Evolutionary conservation across 2,888 invertebrate species (phyloP), one percentile per base, ranked within the genome.

Genomic region (Amiota mariae): DNA sequence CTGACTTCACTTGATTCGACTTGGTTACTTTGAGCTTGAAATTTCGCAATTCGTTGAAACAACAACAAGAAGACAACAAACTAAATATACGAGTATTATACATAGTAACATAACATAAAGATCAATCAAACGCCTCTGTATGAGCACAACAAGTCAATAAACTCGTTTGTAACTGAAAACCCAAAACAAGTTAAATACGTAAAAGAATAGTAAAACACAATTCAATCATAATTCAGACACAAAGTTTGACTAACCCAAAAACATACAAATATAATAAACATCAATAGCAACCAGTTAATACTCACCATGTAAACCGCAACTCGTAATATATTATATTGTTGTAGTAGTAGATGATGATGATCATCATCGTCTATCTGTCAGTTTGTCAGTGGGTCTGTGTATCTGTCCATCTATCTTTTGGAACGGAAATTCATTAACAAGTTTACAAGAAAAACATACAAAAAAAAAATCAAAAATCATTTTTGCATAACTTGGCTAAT

Each of bases 391-490:
- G 11, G 15, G 54, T 49, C 36, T 54, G 68, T 68, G 77, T 71
- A 76, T 77, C 12, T 76, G 73, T 73, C 74, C 76, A 72, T 73
- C 54, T 13, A 54, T 54, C 54, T 13, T 54, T 12, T 15, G 54
- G 71, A 84, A 77, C 83, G 83, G 85, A 83, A 83, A 83, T 81
- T 82, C 85, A 84, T 85, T 85, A 83, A 85, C 81, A 81, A 80
- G 76, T 77, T 36, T 81, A 75, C 75, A 73, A 63, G 76, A 72
- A 74, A 72, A 64, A 66, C 70, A 67, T 36, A 64, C 49, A 70
- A 73, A 72, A 36, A 36, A 2, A 36, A 36, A 36, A 36, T 2
- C 1, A 36, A 6, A 74, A 67, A 48, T 67, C 66, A 70, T 73
- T 59, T 61, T 72, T 59, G 63, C 48, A 51, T 63, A 59, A 70